Evolutionary conservation across 2,888 invertebrate species (phyloP).

Genomic region (Cataglyphis rosenhaueri): DNA sequence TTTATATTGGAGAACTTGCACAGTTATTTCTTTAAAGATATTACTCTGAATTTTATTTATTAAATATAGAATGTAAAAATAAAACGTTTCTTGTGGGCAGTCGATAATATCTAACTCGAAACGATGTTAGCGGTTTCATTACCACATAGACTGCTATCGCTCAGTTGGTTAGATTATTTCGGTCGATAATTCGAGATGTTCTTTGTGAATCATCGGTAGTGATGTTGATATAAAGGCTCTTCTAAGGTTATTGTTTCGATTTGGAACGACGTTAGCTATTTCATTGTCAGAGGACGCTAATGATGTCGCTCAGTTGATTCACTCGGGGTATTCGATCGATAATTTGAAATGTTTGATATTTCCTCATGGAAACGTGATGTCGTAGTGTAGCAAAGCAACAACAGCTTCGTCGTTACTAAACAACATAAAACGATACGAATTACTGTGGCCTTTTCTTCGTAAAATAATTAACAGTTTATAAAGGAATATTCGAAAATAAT

Average conservation of each 20-base stretch:
- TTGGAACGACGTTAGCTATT: not conserved
- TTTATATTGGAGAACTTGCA: not conserved
- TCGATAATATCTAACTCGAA: not conserved
- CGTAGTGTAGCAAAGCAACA: conserved; percentile 49
- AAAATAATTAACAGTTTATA: not conserved
- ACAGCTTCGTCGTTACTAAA: conserved; percentile 36
- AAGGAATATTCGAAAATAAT: conserved; percentile 82
- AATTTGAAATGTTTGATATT: conserved; percentile 64
- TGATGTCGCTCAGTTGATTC: not conserved
- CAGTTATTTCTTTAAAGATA: not conserved
- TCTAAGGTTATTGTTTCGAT: no score
- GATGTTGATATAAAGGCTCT: not conserved
- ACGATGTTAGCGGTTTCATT: not conserved
- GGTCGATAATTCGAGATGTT: not conserved
- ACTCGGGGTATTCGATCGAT: conserved; percentile 54
- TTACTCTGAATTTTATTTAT: not conserved
- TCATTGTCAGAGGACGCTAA: conserved; percentile 40
- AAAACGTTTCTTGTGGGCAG: not conserved
- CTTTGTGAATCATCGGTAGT: not conserved
- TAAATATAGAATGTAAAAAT: not conserved
- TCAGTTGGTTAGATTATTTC: not conserved
- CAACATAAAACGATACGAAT: conserved; percentile 16
- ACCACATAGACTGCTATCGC: not conserved
- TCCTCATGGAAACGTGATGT: conserved; percentile 60
- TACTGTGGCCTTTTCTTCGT: not conserved